Percentiles rank a stretch among this genome's conserved stretches.
These are phyloP conservation scores for Ceratotherium simum DNA, from an alignment of 2,113 vertebrate genomes.

Conservation along the genomic window DNA sequence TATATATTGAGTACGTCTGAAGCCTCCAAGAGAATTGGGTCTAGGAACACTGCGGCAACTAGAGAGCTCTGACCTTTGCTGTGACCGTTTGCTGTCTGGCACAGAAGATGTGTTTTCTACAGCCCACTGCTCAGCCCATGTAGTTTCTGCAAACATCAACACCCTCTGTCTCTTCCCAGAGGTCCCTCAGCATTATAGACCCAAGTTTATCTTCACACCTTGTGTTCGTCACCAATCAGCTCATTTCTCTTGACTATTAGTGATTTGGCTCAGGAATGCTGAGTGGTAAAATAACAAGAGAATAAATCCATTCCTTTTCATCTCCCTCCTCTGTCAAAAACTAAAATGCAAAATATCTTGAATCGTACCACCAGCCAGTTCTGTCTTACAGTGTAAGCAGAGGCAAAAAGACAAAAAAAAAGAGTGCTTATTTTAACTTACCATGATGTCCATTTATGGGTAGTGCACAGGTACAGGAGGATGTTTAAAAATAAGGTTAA, in stretches of 20 bases:
- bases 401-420: neutral
- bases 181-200: neutral
- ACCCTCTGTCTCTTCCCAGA: neutral
- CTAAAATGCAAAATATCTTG: slow-evolving; percentile 39
- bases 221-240: slow-evolving; percentile 35
- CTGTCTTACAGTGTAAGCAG: neutral
- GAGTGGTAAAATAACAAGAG: slow-evolving; percentile 53
- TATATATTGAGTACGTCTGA: neutral
- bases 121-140: neutral
- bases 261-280: slow-evolving; percentile 49
- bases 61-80: neutral
- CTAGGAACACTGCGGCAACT: neutral
- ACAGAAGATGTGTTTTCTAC: neutral
- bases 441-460: neutral
- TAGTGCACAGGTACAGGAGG: neutral
- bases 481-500: slow-evolving; percentile 30
- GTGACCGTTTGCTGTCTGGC: neutral
- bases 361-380: slow-evolving; percentile 21
- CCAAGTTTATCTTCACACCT: slow-evolving; percentile 53
- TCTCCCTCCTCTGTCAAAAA: slow-evolving; percentile 47
- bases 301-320: slow-evolving; percentile 21
- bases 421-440: slow-evolving; percentile 22
- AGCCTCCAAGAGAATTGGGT: neutral
- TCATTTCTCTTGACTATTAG: slow-evolving; percentile 61
- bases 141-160: slow-evolving; percentile 42